A percentile compares a stretch with the other conserved stretches of the same genome.
Evolutionary conservation across 2,888 invertebrate genomes (phyloP).

Genomic region (Drosophila pegasa): DNA sequence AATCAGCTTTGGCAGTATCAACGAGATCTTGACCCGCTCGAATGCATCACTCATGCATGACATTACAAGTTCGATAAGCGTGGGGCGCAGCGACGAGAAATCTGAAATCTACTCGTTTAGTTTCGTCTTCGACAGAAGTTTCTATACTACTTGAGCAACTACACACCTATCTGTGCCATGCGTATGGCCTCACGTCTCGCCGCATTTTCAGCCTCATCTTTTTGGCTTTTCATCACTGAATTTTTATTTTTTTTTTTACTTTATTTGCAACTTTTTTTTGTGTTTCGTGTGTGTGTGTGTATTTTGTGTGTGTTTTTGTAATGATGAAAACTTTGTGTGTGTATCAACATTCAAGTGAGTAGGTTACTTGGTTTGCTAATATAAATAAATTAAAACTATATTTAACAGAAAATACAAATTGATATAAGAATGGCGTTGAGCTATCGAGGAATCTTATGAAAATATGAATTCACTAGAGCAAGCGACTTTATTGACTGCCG

Average conservation of each 20-base stretch:
- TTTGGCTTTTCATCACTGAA: constrained; percentile 3
- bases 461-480: too few species aligned
- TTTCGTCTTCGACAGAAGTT: too few species aligned
- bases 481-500: too few species aligned
- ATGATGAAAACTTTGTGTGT: neutral
- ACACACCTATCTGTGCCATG: constrained; percentile 22
- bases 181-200: constrained; percentile 7
- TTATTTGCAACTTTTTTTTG: neutral
- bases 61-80: constrained; percentile 42
- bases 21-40: constrained; percentile 56
- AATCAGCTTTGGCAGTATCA: constrained; percentile 60
- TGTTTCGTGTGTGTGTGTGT: neutral
- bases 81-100: constrained; percentile 39
- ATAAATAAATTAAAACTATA: neutral
- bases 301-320: neutral
- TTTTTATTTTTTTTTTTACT: neutral
- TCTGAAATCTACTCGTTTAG: constrained; percentile 29
- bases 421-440: too few species aligned
- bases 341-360: too few species aligned
- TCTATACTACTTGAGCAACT: neutral
- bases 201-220: neutral
- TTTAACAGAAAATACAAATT: neutral
- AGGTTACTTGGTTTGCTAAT: constrained; percentile 10
- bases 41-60: constrained; percentile 41
- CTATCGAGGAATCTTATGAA: too few species aligned